These are phyloP conservation scores for Amphimallon solstitiale DNA, from an alignment of 2,888 invertebrate species.

Conservation along the genomic window DNA sequence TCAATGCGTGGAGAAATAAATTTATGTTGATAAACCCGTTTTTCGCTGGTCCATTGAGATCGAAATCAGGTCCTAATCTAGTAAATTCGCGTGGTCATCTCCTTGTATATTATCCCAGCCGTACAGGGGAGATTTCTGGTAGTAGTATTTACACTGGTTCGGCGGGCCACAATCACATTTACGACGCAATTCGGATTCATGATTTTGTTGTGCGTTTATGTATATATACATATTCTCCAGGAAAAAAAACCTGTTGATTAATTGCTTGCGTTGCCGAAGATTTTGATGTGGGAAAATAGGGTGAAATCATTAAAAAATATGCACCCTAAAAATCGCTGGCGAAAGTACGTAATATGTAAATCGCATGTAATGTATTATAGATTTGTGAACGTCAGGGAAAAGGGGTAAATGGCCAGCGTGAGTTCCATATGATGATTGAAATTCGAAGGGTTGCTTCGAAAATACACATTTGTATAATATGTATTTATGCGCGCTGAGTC, in stretches of 20 bases:
- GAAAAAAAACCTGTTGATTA: constrained; percentile 15
- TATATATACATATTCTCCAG: not conserved
- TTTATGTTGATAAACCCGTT: constrained; percentile 34
- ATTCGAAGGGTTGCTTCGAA: constrained; percentile 5
- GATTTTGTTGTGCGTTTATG: too few relatives aligned
- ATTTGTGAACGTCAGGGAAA: not conserved
- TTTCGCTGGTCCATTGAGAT: constrained; percentile 21
- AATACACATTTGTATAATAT: not conserved
- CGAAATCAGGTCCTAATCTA: constrained; percentile 28
- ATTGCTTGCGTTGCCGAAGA: constrained; percentile 17
- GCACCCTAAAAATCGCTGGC: constrained; percentile 15
- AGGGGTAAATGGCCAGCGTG: not conserved
- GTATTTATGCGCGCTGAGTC: not conserved
- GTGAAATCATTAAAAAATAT: constrained; percentile 25
- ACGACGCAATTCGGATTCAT: not conserved
- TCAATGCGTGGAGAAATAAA: constrained; percentile 27
- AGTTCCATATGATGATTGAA: constrained; percentile 3
- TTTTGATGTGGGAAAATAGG: constrained; percentile 16
- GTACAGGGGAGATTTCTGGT: not conserved
- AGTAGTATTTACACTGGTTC: not conserved
- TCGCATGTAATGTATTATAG: constrained; percentile 8
- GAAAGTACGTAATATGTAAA: constrained; percentile 28
- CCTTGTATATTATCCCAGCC: not conserved
- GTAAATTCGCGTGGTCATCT: constrained; percentile 37
- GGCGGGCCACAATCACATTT: constrained; percentile 1